These are phyloP conservation scores for Nettapus auritus DNA, from an alignment of 2,113 vertebrate species.

Conservation along the genomic window DNA sequence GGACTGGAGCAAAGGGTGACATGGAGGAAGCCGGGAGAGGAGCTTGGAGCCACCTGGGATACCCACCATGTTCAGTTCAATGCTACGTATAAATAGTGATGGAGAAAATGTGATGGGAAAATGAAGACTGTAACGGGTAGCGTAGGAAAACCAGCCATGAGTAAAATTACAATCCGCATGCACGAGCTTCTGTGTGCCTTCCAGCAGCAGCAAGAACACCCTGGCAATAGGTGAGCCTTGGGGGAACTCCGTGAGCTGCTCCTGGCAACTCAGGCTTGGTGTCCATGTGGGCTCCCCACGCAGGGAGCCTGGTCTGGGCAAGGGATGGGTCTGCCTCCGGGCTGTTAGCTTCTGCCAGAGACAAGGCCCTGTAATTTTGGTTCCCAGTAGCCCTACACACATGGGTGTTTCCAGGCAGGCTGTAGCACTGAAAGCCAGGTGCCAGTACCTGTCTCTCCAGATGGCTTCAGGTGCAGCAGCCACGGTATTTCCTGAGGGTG, in stretches of 20 bases:
- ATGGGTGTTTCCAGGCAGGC: not conserved
- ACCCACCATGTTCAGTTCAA: not conserved
- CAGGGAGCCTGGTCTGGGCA: accelerated
- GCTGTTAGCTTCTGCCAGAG: not conserved
- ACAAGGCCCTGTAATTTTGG: not conserved
- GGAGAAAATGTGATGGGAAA: constrained; percentile 11
- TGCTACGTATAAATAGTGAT: not conserved
- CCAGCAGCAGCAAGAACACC: not conserved
- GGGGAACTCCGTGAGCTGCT: not conserved
- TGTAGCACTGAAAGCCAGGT: not conserved
- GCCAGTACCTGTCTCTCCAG: not conserved
- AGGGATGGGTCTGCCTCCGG: not conserved
- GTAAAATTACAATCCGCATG: not conserved
- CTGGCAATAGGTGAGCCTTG: not conserved
- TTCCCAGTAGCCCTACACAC: not conserved
- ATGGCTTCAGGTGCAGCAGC: not conserved
- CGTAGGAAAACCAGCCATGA: constrained; percentile 39
- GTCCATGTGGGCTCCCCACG: accelerated
- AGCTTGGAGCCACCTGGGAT: not conserved
- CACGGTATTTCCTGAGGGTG: not conserved
- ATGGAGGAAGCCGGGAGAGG: not conserved
- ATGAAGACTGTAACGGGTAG: constrained; percentile 1
- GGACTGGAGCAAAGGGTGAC: not conserved
- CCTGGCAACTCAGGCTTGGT: not conserved
- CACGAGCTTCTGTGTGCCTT: not conserved